Conservation (phyloP, 2,797 vertebrate genomes). For the Tarsius wallacei region DNA sequence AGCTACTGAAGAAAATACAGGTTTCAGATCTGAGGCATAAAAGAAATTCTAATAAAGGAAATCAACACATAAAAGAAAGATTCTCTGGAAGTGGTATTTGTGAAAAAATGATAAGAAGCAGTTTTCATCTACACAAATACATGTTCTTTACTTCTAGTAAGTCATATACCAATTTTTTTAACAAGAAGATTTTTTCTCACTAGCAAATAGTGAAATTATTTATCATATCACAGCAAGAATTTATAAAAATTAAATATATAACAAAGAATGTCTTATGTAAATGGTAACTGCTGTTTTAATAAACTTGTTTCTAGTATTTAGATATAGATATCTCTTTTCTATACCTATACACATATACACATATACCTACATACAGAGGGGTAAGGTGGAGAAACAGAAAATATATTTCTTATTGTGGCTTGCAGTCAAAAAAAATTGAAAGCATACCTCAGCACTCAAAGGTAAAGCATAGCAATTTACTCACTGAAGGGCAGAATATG, state of each 20-base stretch:
- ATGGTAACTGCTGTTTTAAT: neutral
- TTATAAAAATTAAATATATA: neutral
- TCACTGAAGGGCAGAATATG: neutral
- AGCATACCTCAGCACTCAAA: neutral
- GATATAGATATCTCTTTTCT: neutral
- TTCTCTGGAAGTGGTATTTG: neutral
- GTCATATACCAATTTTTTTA: neutral
- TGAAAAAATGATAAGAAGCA: neutral
- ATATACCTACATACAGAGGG: neutral
- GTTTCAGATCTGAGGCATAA: neutral
- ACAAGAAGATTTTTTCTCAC: neutral
- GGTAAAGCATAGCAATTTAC: neutral
- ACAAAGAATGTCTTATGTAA: neutral
- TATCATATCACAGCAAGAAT: slow-evolving; percentile 5
- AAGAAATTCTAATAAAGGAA: slow-evolving; percentile 42
- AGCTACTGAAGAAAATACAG: slow-evolving; percentile 24
- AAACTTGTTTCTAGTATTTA: neutral
- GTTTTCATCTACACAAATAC: neutral
- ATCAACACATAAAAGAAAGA: neutral
- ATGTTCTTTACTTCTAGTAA: neutral
- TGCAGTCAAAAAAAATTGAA: neutral
- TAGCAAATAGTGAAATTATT: neutral
- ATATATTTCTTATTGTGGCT: neutral
- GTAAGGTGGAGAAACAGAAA: neutral
- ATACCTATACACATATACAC: neutral